Conservation (phyloP, 2,888 invertebrate genomes). For the Crocallis elinguaria region DNA sequence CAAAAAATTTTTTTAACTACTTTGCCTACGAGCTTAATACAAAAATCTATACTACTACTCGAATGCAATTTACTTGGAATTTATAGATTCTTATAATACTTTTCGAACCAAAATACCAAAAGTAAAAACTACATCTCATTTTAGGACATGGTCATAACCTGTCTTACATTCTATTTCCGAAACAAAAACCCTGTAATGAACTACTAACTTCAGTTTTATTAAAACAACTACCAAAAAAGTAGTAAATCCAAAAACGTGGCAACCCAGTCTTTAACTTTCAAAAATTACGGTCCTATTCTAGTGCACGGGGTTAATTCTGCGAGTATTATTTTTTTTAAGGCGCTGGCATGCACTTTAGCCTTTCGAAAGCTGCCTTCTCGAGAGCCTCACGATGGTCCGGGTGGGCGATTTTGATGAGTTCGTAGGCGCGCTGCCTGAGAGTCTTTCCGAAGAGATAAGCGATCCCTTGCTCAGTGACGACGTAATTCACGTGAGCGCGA, state of each 20-base stretch:
- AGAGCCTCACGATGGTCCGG: slow-evolving; percentile 93
- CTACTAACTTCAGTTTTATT: slow-evolving; percentile 8
- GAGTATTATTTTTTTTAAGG: slow-evolving; percentile 58
- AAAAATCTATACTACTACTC: slow-evolving; percentile 4
- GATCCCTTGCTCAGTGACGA: slow-evolving; percentile 97
- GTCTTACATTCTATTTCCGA: neutral
- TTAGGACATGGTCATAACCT: neutral
- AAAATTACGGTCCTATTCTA: slow-evolving; percentile 29
- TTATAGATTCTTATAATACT: slow-evolving; percentile 19
- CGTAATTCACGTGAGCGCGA: slow-evolving; percentile 96
- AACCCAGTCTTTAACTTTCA: slow-evolving; percentile 38
- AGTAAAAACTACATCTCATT: neutral
- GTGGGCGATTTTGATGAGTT: slow-evolving; percentile 94
- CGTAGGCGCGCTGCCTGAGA: slow-evolving; percentile 94
- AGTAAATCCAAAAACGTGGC: slow-evolving; percentile 31
- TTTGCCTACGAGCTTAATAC: slow-evolving; percentile 7
- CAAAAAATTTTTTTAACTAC: neutral
- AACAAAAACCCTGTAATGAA: slow-evolving; percentile 10
- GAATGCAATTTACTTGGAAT: slow-evolving; percentile 11
- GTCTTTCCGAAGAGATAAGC: slow-evolving; percentile 95
- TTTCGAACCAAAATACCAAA: slow-evolving; percentile 13
- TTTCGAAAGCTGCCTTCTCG: slow-evolving; percentile 95
- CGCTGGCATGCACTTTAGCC: slow-evolving; percentile 91
- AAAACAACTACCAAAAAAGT: slow-evolving; percentile 34
- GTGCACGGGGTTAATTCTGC: slow-evolving; percentile 32